Conservation (phyloP, 2,797 vertebrate genomes). For the Capromys pilorides region DNA sequence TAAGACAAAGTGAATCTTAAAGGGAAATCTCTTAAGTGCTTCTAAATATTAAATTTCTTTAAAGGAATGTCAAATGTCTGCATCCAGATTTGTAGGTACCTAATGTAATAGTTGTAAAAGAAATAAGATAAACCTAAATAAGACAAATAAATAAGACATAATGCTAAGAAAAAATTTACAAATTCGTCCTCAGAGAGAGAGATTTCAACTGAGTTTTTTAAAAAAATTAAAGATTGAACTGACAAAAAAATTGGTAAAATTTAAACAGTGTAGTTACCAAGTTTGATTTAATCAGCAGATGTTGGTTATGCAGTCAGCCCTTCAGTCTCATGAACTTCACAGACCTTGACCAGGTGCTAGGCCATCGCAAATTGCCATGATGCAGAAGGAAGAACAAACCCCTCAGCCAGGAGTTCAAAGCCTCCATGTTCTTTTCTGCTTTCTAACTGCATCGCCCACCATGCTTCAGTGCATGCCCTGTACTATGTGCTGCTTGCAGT, state of each 20-base stretch:
- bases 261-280: not conserved
- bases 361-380: not conserved
- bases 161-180: not conserved
- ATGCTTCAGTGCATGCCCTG: not conserved
- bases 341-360: not conserved
- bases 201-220: not conserved
- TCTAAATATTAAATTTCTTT: not conserved
- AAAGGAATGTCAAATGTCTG: not conserved
- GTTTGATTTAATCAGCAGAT: not conserved
- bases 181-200: too few species aligned
- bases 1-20: not conserved
- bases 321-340: not conserved
- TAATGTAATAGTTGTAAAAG: not conserved
- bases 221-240: not conserved
- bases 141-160: too few species aligned
- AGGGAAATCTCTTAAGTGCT: not conserved
- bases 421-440: not conserved
- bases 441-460: not conserved
- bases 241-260: not conserved
- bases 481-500: not conserved
- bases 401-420: not conserved
- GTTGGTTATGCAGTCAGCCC: not conserved
- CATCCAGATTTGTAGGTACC: not conserved
- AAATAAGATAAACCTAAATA: not conserved
- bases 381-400: not conserved